A percentile compares a stretch with the other conserved stretches of the same genome.
Evolutionary conservation across 2,113 vertebrate genomes (phyloP).

Genomic region (Loxodonta africana): DNA sequence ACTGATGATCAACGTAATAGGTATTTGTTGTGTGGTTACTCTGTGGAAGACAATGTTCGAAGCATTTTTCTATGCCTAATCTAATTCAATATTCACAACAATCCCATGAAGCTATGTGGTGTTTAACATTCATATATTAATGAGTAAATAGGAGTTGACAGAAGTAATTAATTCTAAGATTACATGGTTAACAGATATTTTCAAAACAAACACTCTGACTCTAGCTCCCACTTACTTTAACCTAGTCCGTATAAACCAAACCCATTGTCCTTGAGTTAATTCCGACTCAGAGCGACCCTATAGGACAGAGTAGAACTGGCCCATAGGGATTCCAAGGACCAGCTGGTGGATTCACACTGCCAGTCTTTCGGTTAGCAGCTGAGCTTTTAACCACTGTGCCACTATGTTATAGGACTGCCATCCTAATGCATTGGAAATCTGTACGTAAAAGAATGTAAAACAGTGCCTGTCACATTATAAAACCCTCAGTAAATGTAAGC

Average conservation of each 20-base stretch:
- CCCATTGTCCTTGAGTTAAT: too few species aligned
- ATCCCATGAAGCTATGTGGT: not conserved
- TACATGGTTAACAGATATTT: not conserved
- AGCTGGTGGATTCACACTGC: too few species aligned
- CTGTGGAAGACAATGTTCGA: not conserved
- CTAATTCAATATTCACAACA: not conserved
- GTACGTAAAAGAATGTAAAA: not conserved
- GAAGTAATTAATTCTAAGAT: slow-evolving; percentile 27
- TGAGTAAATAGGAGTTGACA: not conserved
- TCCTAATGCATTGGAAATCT: slow-evolving; percentile 16
- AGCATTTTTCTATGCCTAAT: not conserved
- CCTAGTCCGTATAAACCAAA: not conserved
- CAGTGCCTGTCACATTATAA: not conserved
- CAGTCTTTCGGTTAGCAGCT: too few species aligned
- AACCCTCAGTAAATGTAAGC: not conserved
- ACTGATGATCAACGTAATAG: not conserved
- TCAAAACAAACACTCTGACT: not conserved
- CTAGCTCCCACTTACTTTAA: not conserved
- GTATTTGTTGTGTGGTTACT: not conserved
- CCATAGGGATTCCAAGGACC: too few species aligned
- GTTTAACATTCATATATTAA: not conserved
- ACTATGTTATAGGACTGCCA: not conserved
- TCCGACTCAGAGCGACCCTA: too few species aligned
- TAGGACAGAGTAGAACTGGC: too few species aligned
- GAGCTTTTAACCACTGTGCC: not conserved